These are phyloP conservation scores for Percina caprodes DNA, from an alignment of 2,113 vertebrate genomes.

Conservation along the genomic window DNA sequence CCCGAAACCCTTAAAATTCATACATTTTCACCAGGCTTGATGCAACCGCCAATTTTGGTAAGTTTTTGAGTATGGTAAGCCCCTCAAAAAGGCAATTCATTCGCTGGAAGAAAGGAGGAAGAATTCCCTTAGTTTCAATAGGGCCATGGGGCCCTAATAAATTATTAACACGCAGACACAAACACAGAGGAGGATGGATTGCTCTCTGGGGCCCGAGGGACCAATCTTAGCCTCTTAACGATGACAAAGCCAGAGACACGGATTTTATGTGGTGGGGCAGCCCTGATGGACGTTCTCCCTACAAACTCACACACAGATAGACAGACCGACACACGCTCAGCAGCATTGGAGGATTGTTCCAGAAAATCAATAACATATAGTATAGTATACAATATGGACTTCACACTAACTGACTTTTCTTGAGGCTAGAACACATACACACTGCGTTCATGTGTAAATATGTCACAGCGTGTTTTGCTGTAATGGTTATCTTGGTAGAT, in stretches of 20 bases:
- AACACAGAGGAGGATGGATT: slow-evolving; percentile 21
- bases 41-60: no score
- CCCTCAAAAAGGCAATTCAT: no score
- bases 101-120: no score
- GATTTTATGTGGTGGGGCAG: slow-evolving; percentile 38
- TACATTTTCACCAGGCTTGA: no score
- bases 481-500: slow-evolving; percentile 12
- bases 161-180: background rate
- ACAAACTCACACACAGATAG: slow-evolving; percentile 1
- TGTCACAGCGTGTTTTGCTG: background rate
- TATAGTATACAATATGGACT: no score
- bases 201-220: slow-evolving; percentile 24
- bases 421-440: background rate
- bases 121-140: no score
- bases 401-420: background rate
- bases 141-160: background rate
- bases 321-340: background rate
- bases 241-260: slow-evolving; percentile 44
- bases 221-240: slow-evolving; percentile 48
- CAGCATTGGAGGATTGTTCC: background rate
- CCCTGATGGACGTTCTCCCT: slow-evolving; percentile 19
- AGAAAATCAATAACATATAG: slow-evolving; percentile 45
- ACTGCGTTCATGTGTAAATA: background rate
- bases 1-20: no score
- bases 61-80: no score